Percentiles rank a stretch among this genome's conserved stretches.
phyloP scores from a whole-genome alignment of 2,888 invertebrate genomes.

The Cerceris rybyensis region DNA sequence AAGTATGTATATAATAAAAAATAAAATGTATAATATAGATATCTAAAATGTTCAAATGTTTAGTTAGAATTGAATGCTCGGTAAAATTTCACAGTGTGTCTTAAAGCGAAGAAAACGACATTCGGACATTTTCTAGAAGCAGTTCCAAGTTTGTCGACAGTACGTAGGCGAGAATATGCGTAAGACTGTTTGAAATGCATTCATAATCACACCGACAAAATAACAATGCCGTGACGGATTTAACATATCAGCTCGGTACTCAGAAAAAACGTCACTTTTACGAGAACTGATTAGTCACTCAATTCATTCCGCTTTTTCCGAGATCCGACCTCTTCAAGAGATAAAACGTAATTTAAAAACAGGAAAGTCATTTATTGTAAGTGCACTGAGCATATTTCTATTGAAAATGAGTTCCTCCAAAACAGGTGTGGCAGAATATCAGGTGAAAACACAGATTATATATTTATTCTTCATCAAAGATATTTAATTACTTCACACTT shows the following conservation, averaged over 20 bases:
- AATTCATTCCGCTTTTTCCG: neutral
- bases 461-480: too few species aligned
- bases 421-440: too few species aligned
- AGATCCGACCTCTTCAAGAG: neutral
- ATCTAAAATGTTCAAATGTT: too few species aligned
- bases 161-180: neutral
- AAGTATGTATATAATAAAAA: neutral
- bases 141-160: neutral
- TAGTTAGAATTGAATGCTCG: too few species aligned
- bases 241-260: neutral
- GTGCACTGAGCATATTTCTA: too few species aligned
- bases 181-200: conserved; percentile 13
- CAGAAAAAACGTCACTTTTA: conserved; percentile 48
- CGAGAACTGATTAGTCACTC: conserved; percentile 51
- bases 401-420: too few species aligned
- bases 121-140: conserved; percentile 1
- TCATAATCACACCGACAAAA: conserved; percentile 28
- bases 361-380: too few species aligned
- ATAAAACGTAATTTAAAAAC: neutral
- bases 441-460: too few species aligned
- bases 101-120: too few species aligned
- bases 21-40: too few species aligned
- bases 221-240: conserved; percentile 39
- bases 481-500: too few species aligned
- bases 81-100: too few species aligned